Conservation (phyloP, 2,888 invertebrate species). For the Baronia brevicornis region DNA sequence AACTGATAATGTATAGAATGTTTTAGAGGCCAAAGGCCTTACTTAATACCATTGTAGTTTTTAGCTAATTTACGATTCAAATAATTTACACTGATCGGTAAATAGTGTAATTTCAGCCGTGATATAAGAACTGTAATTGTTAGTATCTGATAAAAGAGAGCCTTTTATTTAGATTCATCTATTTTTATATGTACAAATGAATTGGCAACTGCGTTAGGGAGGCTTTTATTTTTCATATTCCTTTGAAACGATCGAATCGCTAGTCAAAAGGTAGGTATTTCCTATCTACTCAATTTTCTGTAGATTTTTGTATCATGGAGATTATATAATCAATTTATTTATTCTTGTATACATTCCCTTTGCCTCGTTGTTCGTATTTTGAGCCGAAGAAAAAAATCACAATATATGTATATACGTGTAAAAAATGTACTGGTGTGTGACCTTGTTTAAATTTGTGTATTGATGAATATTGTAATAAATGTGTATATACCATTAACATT, state of each 20-base stretch:
- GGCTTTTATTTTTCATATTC: not conserved
- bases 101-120: too few species aligned
- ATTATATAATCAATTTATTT: conserved; percentile 18
- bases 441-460: conserved; percentile 62
- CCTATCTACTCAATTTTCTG: conserved; percentile 6
- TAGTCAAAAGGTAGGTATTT: conserved; percentile 13
- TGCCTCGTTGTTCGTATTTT: conserved; percentile 24
- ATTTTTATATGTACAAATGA: too few species aligned
- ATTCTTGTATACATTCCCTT: conserved; percentile 57
- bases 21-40: too few species aligned
- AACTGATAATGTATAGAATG: too few species aligned
- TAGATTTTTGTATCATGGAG: conserved; percentile 16
- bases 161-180: too few species aligned
- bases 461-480: conserved; percentile 66
- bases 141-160: too few species aligned
- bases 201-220: conserved; percentile 3
- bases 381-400: conserved; percentile 18
- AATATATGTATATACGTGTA: conserved; percentile 48
- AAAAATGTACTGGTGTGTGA: conserved; percentile 42
- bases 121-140: too few species aligned
- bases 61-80: too few species aligned
- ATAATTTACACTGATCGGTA: too few species aligned
- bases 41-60: too few species aligned
- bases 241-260: conserved; percentile 10
- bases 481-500: conserved; percentile 47